Conservation (phyloP, 1,140 invertebrate species). For the Drosophila watanabei region DNA sequence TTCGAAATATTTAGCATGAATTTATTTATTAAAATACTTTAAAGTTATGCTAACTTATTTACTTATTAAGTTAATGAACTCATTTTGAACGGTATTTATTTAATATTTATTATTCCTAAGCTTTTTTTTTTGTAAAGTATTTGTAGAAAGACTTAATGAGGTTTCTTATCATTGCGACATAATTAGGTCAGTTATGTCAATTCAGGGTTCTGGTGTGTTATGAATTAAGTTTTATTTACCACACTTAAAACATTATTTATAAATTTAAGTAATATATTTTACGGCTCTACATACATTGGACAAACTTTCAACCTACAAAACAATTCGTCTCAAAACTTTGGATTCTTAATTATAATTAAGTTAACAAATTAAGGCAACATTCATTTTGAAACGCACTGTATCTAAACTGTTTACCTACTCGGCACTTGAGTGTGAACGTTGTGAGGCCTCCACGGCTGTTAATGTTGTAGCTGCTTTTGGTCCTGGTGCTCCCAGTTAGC, state of each 20-base stretch:
- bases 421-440: conserved; percentile 33
- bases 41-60: not conserved
- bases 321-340: too few relatives aligned
- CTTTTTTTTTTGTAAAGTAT: not conserved
- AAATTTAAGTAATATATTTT: not conserved
- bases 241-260: not conserved
- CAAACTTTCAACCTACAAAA: too few relatives aligned
- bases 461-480: not conserved
- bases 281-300: not conserved
- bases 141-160: not conserved
- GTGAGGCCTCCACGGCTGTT: conserved; percentile 3
- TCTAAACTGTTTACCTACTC: conserved; percentile 30
- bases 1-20: too few relatives aligned
- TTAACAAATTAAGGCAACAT: not conserved
- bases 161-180: not conserved
- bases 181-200: not conserved
- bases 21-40: too few relatives aligned
- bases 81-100: not conserved
- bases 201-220: not conserved
- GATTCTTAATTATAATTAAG: too few relatives aligned
- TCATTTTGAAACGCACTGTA: conserved; percentile 7
- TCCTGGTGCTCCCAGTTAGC: conserved; percentile 22
- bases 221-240: not conserved
- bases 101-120: not conserved
- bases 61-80: not conserved